A percentile compares a stretch with the other conserved stretches of the same genome.
phyloP scores from a whole-genome alignment of 2,797 vertebrate species.

The Cheirogaleus major region DNA sequence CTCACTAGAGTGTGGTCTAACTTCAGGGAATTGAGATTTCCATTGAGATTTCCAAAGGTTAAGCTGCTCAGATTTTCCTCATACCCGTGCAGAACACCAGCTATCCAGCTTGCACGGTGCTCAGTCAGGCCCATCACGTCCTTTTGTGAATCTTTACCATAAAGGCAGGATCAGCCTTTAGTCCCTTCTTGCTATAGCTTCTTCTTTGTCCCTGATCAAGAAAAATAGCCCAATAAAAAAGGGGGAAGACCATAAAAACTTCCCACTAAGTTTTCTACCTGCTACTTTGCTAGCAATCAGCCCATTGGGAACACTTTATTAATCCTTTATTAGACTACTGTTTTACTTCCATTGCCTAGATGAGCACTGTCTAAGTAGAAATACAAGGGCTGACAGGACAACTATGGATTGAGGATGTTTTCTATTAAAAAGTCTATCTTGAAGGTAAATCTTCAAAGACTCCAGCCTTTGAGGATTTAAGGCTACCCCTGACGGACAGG shows the following conservation, averaged over 20 bases:
- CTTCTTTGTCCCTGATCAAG: background rate
- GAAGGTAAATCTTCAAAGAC: no score
- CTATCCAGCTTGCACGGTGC: background rate
- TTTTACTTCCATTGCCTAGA: background rate
- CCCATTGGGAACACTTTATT: slow-evolving; percentile 82
- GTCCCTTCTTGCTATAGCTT: background rate
- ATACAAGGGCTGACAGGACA: background rate
- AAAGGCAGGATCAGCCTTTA: background rate
- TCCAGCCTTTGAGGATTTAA: no score
- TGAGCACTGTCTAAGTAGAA: background rate
- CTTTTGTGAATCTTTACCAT: background rate
- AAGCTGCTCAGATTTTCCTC: background rate
- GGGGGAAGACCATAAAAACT: slow-evolving; percentile 90
- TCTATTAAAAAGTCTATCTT: no score
- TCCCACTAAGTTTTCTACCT: slow-evolving; percentile 73
- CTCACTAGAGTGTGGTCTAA: background rate
- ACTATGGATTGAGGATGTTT: no score
- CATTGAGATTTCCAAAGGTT: background rate
- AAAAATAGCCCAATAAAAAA: background rate
- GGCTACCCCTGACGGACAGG: no score
- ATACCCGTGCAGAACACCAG: background rate
- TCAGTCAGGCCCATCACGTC: background rate
- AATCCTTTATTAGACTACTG: background rate
- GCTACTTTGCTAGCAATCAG: slow-evolving; percentile 59
- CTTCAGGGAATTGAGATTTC: background rate